A percentile compares a stretch with the other conserved stretches of the same genome.
These are phyloP conservation scores for Lanius collurio DNA, from an alignment of 2,113 vertebrate genomes.

Conservation along the genomic window DNA sequence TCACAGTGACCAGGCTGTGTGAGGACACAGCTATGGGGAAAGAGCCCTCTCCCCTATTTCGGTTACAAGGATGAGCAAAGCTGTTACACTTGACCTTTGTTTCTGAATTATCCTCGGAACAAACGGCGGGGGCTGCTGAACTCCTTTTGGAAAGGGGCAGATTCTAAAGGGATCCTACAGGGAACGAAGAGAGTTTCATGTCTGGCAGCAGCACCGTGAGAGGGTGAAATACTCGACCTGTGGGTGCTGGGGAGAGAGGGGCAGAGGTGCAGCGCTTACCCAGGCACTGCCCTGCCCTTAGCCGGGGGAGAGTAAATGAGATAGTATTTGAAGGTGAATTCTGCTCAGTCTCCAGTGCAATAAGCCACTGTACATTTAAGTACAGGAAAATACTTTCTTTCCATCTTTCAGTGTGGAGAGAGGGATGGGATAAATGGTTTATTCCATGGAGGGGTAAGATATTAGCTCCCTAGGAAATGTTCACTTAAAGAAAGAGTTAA, in stretches of 20 bases:
- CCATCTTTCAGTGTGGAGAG: background rate
- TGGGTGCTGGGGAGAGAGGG: background rate
- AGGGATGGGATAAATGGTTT: background rate
- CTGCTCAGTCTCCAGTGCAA: background rate
- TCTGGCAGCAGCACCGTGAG: background rate
- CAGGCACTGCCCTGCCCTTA: background rate
- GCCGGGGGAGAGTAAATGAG: background rate
- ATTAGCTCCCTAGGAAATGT: background rate
- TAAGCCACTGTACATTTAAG: background rate
- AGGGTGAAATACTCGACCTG: background rate
- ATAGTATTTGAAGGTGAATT: background rate
- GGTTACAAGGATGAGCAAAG: background rate
- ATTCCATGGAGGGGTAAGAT: background rate
- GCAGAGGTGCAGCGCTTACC: background rate
- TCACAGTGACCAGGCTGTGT: background rate
- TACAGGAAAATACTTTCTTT: background rate
- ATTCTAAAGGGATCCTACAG: background rate
- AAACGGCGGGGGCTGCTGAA: background rate
- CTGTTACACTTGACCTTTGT: conserved; percentile 42
- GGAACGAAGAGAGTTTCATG: background rate
- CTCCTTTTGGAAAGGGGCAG: background rate
- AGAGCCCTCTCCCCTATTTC: conserved; percentile 36
- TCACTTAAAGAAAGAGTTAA: background rate
- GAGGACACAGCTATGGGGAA: background rate
- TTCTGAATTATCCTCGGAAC: background rate